Base-by-base conservation (phyloP, 2,888 invertebrate genomes). In the Drosophila parthenogenetica region DNA sequence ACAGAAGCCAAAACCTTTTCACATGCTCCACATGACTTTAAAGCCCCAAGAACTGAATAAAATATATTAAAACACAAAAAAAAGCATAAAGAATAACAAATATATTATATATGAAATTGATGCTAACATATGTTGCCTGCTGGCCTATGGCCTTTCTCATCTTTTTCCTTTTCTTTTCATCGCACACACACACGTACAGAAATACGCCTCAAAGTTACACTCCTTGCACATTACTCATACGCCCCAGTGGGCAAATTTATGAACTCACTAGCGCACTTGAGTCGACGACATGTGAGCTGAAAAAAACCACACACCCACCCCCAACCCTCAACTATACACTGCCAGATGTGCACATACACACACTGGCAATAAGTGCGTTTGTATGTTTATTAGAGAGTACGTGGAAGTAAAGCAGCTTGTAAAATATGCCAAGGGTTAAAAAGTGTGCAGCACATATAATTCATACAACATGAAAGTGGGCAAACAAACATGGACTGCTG, bases 181-280 rank as follows among this genome's bases (percentile, higher is more conserved):
- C 53, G 50, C 29, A 46, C 50, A 11, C 48, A 43, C 37, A 46
- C 55, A 32, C 22, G 22, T 43, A 64, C 16, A 60, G 25, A 60
- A 37, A 62, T 57, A 57, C 54, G 46, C 53, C 64, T 61, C 51
- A 62, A 73, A 73, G 77, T 72, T 82, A 78, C 82, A 81, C 82
- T 79, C 66, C 82, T 69, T 77, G 78, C 77, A 82, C 81, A 89
- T 90, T 85, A 81, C 79, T 87, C 85, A 81, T 79, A 79, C 87
- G 81, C 87, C 89, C 90, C 85, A 87, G 89, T 85, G 89, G 88
- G 83, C 88, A 89, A 89, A 85, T 85, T 85, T 85, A 85, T 85
- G 89, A 87, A 85, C 87, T 85, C 85, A 73, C 87, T 69, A 58
- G 72, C 68, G 69, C 81, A 84, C 89, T 84, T 89, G 89, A 89